Conservation (phyloP, 2,797 vertebrate species). For the Podarcis siculus region DNA sequence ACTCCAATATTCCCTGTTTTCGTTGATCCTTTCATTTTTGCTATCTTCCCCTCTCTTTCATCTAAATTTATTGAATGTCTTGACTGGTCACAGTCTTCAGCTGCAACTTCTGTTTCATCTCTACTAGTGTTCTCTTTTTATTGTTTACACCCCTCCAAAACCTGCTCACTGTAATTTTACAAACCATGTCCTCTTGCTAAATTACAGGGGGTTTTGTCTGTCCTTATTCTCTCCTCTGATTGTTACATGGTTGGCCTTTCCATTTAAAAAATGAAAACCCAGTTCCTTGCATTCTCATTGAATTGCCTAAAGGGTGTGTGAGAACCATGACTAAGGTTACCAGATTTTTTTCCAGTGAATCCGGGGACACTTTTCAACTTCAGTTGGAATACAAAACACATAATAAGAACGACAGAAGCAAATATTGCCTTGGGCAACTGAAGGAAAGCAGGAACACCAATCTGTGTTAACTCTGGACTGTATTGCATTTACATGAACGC, state of each 20-base stretch:
- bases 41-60: not conserved
- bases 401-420: too few species aligned
- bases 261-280: not conserved
- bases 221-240: not conserved
- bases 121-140: not conserved
- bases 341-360: too few species aligned
- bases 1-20: too few species aligned
- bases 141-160: not conserved
- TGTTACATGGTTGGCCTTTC: not conserved
- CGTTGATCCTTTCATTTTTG: not conserved
- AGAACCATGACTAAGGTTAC: too few species aligned
- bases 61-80: not conserved
- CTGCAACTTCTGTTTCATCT: not conserved
- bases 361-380: too few species aligned
- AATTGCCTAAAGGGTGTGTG: too few species aligned
- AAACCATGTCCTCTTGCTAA: not conserved
- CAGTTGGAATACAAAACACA: too few species aligned
- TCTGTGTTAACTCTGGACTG: too few species aligned
- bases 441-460: too few species aligned
- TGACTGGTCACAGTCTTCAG: too few species aligned
- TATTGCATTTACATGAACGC: too few species aligned
- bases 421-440: too few species aligned
- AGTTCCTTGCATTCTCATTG: not conserved
- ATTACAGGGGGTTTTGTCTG: not conserved
- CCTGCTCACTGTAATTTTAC: not conserved